Base-by-base conservation (phyloP, 2,888 invertebrate species). In the Syrphus vitripennis region DNA sequence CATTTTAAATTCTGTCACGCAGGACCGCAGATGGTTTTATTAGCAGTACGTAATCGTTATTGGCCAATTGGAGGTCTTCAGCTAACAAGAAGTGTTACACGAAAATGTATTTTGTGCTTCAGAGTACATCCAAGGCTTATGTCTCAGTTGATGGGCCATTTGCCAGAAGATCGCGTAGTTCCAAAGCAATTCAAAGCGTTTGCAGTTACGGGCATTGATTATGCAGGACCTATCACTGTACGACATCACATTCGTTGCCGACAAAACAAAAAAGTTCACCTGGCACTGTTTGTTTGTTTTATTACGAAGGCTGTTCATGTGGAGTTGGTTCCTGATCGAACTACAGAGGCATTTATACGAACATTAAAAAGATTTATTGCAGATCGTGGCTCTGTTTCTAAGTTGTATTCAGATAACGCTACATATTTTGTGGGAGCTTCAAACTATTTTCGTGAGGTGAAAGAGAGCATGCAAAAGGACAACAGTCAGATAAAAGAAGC, bases 121-220 rank as follows among this genome's bases (percentile, higher is more conserved):
- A 77, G 82, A 14, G 53, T 86, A 14, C 79, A 80, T 45, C 67
- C 77, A 4, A 82, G 81, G 61, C 79, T 76, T 16, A 61, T 78
- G 21, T 67, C 50, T 65, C 79, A 87, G 63, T 80, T 83, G 19
- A 82, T 81, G 75, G 74, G 67, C 10, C 63, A 34, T 14, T 63
- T 87, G 12, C 82, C 84, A 40, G 61, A 55, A 55, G 72, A 83
- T 31, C 53, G 80, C 48, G 53, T 87, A 50, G 40, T 21, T n/a
- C 83, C 84, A 21, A 26, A 19, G 26, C 65, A 48, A 31, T 26
- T 26, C 7, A 65, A 65, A 19, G 29, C 29, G 5, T 88, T 86
- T 48, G 74, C 79, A 74, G 82, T 79, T 65, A 86, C 72, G 7
- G 87, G 79, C 6, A 65, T 86, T 3, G 81, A 87, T 59, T 87